These are phyloP conservation scores for Strigamia maritima DNA, from an alignment of 2,888 invertebrate genomes.

Conservation along the genomic window DNA sequence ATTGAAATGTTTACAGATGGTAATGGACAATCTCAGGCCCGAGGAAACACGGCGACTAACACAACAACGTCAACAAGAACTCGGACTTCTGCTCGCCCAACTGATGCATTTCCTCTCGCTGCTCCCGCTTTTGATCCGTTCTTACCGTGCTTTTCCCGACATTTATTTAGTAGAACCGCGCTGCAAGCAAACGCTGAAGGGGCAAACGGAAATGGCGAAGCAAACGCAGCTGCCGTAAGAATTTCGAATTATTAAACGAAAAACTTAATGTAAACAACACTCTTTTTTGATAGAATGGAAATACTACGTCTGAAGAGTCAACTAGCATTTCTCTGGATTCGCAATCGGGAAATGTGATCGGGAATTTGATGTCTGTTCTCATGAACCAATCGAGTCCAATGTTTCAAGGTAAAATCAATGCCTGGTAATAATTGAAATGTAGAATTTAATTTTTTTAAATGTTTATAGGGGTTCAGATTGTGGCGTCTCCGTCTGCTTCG, in stretches of 20 bases:
- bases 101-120: constrained; percentile 57
- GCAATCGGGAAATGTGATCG: constrained; percentile 37
- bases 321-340: neutral
- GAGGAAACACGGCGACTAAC: constrained; percentile 65
- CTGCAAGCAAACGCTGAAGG: constrained; percentile 24
- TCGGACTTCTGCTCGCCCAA: constrained; percentile 65
- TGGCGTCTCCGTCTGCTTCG: neutral
- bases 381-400: constrained; percentile 37
- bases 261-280: too few relatives aligned
- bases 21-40: constrained; percentile 55
- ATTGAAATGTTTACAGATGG: constrained; percentile 16
- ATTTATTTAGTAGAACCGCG: constrained; percentile 31
- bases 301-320: neutral
- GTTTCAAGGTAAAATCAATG: constrained; percentile 18
- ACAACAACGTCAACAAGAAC: constrained; percentile 70
- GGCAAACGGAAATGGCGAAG: neutral
- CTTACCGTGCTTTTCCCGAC: constrained; percentile 66
- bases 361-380: constrained; percentile 40
- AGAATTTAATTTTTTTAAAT: neutral
- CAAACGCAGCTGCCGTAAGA: neutral
- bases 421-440: too few relatives aligned
- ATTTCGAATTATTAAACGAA: too few relatives aligned
- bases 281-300: neutral
- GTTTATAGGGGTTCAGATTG: neutral
- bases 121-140: constrained; percentile 60